Evolutionary conservation across 1,140 invertebrate species (phyloP), one percentile per base, ranked within the genome.

Genomic region (Aphelinus atriplicis): DNA sequence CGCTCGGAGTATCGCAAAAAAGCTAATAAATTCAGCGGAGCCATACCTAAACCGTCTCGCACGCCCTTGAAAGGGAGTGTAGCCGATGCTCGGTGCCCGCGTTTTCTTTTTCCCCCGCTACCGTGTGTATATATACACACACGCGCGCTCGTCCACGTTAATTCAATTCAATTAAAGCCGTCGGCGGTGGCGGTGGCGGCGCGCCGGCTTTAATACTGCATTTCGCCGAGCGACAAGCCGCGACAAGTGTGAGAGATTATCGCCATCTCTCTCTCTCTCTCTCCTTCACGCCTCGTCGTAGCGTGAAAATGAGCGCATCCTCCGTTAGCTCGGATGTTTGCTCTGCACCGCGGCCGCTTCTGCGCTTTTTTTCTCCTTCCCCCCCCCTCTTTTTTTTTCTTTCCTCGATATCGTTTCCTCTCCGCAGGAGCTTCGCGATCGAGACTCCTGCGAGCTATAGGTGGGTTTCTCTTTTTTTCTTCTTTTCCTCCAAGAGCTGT

Each of bases 221-320:
- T 26, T 26, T 26, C 26, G 26, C 26, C 26, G 26, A 26, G 26
- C 26, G 26, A 26, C 26, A 26, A 26, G 26, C 26, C 26, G n/a
- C n/a, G 50, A 64, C 51, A 64, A 72, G 61, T 64, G 62, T 57
- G 71, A 73, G 55, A 65, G 45, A 65, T 72, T 64, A 57, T 64
- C 26, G 51, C 51, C 4, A 9, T 53, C 51, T 53, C 9, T 53
- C 9, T 53, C 51, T 53, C 9, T 53, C 9, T 50, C 46, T 3
- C 64, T 26, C 71, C 71, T 58, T 61, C 63, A 61, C 64, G 64
- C 47, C 48, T 7, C 26, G 10, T 61, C 7, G 7, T 9, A 61
- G 72, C 65, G 72, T 74, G 65, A 74, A 74, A 74, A 74, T 68
- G 56, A 67, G 63, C 47, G 63, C 57, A 73, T 73, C 64, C 71